Evolutionary conservation across 2,113 vertebrate genomes (phyloP).

Genomic region (Clarias macrocephalus): DNA sequence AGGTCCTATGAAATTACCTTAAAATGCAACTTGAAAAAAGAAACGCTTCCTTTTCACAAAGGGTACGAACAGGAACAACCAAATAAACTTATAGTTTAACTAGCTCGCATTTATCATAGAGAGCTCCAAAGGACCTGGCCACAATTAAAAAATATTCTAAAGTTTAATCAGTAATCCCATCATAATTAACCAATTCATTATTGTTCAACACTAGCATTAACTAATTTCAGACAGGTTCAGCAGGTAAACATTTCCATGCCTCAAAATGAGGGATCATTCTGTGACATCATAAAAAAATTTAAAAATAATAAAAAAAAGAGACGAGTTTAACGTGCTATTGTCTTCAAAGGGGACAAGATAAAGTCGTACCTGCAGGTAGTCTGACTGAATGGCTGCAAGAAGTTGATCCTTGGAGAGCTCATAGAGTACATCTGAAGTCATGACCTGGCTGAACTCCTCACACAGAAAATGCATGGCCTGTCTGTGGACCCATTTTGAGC

Average conservation of each 20-base stretch:
- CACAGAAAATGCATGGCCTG: slow-evolving; percentile 98
- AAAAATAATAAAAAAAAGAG: too few species aligned
- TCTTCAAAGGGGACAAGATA: slow-evolving; percentile 52
- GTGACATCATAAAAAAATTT: not conserved
- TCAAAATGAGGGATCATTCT: not conserved
- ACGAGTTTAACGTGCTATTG: not conserved
- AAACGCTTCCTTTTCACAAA: too few species aligned
- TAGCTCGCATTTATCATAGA: not conserved
- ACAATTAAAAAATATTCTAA: not conserved
- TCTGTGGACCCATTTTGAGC: slow-evolving; percentile 96
- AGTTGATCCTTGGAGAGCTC: slow-evolving; percentile 96
- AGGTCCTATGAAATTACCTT: not conserved
- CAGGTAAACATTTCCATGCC: not conserved
- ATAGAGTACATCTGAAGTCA: slow-evolving; percentile 94
- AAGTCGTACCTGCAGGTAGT: slow-evolving; percentile 89
- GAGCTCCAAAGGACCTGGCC: not conserved
- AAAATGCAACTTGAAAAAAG: not conserved
- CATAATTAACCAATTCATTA: not conserved
- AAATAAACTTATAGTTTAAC: too few species aligned
- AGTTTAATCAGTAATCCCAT: not conserved
- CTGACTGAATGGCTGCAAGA: slow-evolving; percentile 92
- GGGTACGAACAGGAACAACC: not conserved
- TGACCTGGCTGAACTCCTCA: slow-evolving; percentile 97
- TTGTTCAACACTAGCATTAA: not conserved
- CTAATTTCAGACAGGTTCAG: not conserved